These are phyloP conservation scores for Harpagoxenus sublaevis DNA, from an alignment of 2,888 invertebrate genomes.

Conservation along the genomic window DNA sequence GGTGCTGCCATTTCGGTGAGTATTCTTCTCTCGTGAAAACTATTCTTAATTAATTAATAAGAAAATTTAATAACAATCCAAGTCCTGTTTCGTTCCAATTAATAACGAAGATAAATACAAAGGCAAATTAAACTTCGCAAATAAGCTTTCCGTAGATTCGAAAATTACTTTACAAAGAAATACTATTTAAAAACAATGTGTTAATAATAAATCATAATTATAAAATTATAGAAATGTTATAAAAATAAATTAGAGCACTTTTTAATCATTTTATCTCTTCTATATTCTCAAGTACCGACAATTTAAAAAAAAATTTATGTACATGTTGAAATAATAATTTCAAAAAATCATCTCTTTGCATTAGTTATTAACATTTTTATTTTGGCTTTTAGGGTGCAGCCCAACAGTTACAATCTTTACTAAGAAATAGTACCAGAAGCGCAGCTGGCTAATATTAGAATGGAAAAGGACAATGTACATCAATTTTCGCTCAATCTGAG, in stretches of 20 bases:
- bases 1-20: constrained; percentile 92
- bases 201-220: not conserved
- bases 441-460: constrained; percentile 72
- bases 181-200: not conserved
- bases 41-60: not conserved
- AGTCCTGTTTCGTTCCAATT: not conserved
- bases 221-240: not conserved
- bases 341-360: not conserved
- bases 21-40: constrained; percentile 5
- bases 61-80: not conserved
- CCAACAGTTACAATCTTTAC: constrained; percentile 90
- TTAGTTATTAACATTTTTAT: constrained; percentile 39
- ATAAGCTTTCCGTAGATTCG: not conserved
- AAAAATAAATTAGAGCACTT: not conserved
- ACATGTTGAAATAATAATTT: constrained; percentile 13
- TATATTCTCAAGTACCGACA: not conserved
- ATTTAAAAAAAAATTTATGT: not conserved
- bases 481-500: constrained; percentile 4
- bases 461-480: constrained; percentile 35
- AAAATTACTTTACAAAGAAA: not conserved
- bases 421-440: constrained; percentile 85
- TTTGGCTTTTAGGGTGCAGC: constrained; percentile 89
- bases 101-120: not conserved
- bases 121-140: not conserved
- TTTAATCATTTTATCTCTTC: not conserved